A percentile compares a stretch with the other conserved stretches of the same genome.
Conservation (phyloP, 2,888 invertebrate species). For the Monopis laevigella region DNA sequence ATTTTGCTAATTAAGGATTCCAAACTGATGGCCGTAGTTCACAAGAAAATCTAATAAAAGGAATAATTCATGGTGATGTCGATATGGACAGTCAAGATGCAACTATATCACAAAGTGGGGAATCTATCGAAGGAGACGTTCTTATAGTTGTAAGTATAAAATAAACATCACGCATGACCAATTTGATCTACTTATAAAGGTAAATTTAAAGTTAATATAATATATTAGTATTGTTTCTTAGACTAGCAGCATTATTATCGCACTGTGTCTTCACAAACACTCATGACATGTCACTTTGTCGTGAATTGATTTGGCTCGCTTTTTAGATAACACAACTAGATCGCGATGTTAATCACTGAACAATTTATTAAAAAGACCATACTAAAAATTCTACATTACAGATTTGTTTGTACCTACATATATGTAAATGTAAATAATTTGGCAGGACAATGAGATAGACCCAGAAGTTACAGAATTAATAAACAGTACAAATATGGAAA, state of each 20-base stretch:
- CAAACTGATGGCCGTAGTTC: conserved; percentile 49
- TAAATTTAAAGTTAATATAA: conserved; percentile 45
- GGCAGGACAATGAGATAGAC: conserved; percentile 65
- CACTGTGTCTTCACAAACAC: conserved; percentile 55
- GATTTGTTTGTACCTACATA: too few species aligned
- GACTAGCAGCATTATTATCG: conserved; percentile 53
- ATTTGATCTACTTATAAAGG: conserved; percentile 28
- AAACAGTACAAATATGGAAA: conserved; percentile 84
- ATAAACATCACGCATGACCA: conserved; percentile 36
- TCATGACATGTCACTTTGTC: conserved; percentile 47
- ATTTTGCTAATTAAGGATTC: conserved; percentile 66
- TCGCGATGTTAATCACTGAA: conserved; percentile 34
- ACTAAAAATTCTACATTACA: too few species aligned
- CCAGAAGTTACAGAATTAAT: conserved; percentile 74
- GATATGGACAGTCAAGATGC: conserved; percentile 60
- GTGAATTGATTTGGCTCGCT: conserved; percentile 59
- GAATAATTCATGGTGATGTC: conserved; percentile 53
- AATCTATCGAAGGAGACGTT: conserved; percentile 38
- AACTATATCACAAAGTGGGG: conserved; percentile 48
- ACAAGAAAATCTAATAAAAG: conserved; percentile 60
- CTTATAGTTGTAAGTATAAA: conserved; percentile 56
- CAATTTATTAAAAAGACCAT: too few species aligned
- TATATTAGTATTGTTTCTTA: conserved; percentile 52
- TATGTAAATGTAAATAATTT: conserved; percentile 19
- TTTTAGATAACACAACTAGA: conserved; percentile 23